Base-by-base conservation (phyloP, 2,888 invertebrate species). In the Acanthacorydalis orientalis region DNA sequence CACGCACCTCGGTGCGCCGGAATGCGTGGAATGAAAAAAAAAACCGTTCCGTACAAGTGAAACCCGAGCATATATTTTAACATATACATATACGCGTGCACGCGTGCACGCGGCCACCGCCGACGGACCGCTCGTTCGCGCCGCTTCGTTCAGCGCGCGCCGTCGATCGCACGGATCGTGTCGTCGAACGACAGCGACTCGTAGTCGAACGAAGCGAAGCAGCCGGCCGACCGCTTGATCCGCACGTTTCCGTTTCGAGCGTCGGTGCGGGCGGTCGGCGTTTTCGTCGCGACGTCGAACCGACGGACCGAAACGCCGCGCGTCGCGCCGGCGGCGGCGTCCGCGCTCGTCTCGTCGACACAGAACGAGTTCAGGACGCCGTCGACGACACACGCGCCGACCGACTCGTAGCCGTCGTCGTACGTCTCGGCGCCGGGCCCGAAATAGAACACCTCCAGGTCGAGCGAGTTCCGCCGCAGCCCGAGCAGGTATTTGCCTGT, bases 381-480 rank as follows among this genome's bases (percentile, higher is more conserved):
- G 12, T 39, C 34, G 10, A 43, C 35, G n/a, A 47, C 16, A 43
- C 47, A 47, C 7, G 33, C n/a, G n/a, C 47, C 47, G 10, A 37
- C 43, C 6, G 34, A 16, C 7, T 35, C 11, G 16, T 12, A 31
- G 8, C 31, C 14, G 9, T 14, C 35, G 31, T 47, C 43, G 23
- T 42, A 12, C 23, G 16, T 2, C 23, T 14, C 16, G 23, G 42
- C 10, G 9, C 47, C 47, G 7, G 23, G 12, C n/a, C 47, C 47
- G 31, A 47, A 47, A 43, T 47, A 47, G 23, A 47, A 47, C 7
- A 47, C 34, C 34, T 47, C 47, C 35, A 47, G 35, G 23, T 47
- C 35, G 7, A 43, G 16, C 15, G 31, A 39, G 2, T 42, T 42
- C 23, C 31, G 39, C 34, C 32, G 42, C 11, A 47, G 33, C 1